phyloP scores from a whole-genome alignment of 1,140 invertebrate genomes.

The Penaeus chinensis region DNA sequence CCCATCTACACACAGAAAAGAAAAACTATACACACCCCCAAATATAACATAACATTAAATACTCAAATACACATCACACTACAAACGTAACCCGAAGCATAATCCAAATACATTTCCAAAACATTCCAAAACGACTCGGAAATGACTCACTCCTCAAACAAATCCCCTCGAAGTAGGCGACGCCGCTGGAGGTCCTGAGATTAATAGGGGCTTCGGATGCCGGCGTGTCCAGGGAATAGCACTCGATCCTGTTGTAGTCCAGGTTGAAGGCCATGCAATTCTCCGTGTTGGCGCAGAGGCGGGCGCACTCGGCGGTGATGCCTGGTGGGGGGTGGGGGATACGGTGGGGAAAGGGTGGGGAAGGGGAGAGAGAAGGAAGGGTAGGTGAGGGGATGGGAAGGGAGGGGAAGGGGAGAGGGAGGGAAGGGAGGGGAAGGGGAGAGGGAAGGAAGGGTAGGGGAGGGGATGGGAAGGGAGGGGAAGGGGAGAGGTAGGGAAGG shows the following conservation, averaged over 20 bases:
- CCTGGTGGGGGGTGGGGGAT: conserved; percentile 57
- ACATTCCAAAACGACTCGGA: not conserved
- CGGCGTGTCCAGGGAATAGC: conserved; percentile 67
- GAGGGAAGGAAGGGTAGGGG: too few relatives aligned
- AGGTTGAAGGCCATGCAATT: conserved; percentile 69
- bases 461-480: too few relatives aligned
- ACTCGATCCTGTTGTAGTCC: conserved; percentile 69
- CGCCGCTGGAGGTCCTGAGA: conserved; percentile 67
- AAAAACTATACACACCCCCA: not conserved
- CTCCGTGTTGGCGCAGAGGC: conserved; percentile 67
- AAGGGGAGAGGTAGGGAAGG: too few relatives aligned
- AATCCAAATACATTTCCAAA: too few relatives aligned
- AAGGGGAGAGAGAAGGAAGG: too few relatives aligned
- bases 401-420: too few relatives aligned
- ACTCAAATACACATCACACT: too few relatives aligned
- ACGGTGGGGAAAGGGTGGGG: not conserved
- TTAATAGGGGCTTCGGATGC: conserved; percentile 66
- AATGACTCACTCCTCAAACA: conserved; percentile 67
- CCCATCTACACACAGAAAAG: not conserved
- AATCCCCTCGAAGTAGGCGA: conserved; percentile 70
- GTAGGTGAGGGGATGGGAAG: too few relatives aligned
- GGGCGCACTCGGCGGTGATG: conserved; percentile 68
- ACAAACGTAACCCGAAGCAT: too few relatives aligned
- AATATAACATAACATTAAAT: too few relatives aligned
- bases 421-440: too few relatives aligned